Evolutionary conservation across 2,797 vertebrate genomes (phyloP).

Genomic region (Dryobates pubescens): DNA sequence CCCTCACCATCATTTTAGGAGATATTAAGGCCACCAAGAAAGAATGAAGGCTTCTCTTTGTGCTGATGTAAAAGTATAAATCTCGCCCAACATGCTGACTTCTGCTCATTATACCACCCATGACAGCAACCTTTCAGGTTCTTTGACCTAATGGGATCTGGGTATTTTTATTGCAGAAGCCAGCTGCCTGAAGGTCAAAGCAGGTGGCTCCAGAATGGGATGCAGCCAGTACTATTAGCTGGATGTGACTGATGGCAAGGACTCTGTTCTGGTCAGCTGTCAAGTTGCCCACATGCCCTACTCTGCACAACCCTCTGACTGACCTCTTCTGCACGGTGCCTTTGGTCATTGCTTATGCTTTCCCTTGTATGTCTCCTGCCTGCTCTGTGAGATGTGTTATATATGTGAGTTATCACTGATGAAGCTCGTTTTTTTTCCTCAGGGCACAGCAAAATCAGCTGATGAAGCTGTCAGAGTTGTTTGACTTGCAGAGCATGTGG

Average conservation of each 20-base stretch:
- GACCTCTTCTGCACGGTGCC: not conserved
- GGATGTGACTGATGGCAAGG: rapidly evolving
- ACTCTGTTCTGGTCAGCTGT: not conserved
- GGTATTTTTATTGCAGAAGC: not conserved
- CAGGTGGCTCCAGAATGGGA: not conserved
- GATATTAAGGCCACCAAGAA: not conserved
- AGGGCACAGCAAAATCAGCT: not conserved
- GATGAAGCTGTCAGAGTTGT: not conserved
- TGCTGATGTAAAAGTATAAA: not conserved
- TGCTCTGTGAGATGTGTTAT: not conserved
- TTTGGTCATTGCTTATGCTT: not conserved
- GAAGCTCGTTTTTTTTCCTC: not conserved
- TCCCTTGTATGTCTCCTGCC: rapidly evolving
- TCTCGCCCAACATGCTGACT: too few relatives aligned
- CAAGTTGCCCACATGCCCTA: not conserved
- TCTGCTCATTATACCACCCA: not conserved
- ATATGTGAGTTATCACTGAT: rapidly evolving
- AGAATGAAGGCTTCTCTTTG: not conserved
- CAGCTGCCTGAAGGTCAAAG: not conserved
- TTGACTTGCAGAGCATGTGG: not conserved
- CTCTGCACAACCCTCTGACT: not conserved
- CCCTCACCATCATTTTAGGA: not conserved
- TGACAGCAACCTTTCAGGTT: not conserved
- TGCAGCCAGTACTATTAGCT: not conserved
- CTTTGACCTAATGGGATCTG: not conserved